Evolutionary conservation across 1,140 invertebrate genomes (phyloP), one percentile per base, ranked within the genome.

Genomic region (Chrysoperla carnea): DNA sequence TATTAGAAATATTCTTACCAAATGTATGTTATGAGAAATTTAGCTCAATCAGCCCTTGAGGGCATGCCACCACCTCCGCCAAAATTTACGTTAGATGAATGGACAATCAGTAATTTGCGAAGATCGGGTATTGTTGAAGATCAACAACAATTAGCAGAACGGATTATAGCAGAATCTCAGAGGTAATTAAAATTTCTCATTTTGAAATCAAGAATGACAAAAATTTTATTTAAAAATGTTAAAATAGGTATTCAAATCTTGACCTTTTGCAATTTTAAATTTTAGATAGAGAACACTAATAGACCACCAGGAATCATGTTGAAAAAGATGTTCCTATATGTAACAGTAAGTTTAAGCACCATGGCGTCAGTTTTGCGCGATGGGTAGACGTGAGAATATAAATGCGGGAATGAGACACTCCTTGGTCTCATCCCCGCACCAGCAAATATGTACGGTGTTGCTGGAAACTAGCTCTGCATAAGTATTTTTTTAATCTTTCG

Each of bases 71-170:
- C n/a, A 11, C 31, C 31, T 12, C 31, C 38, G 44, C 51, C 36
- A 41, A 73, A 70, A 50, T 82, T 76, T 51, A 79, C 78, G 0
- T 54, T 80, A 31, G 59, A 70, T 36, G 78, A 86, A 59, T 85
- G 82, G 82, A 66, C 73, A 53, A 57, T 76, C 36, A 78, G 75
- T 51, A 81, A 80, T 54, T 62, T 66, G 39, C 64, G 74, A 46
- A 75, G 73, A 36, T 75, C 73, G 2, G 17, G 17, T 23, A 23
- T 23, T 23, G 17, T 23, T 23, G 69, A 80, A 48, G 73, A 76
- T 42, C 80, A 86, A 50, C 78, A 82, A 55, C 69, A 78, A 52
- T 56, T 77, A 6, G 78, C 81, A 1, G 80, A 84, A 53, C 66
- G 74, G 33, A 60, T 85, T 12, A 55, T 83, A 9, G 64, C 53